phyloP scores from a whole-genome alignment of 2,797 vertebrate genomes.

The Synanceia verrucosa region DNA sequence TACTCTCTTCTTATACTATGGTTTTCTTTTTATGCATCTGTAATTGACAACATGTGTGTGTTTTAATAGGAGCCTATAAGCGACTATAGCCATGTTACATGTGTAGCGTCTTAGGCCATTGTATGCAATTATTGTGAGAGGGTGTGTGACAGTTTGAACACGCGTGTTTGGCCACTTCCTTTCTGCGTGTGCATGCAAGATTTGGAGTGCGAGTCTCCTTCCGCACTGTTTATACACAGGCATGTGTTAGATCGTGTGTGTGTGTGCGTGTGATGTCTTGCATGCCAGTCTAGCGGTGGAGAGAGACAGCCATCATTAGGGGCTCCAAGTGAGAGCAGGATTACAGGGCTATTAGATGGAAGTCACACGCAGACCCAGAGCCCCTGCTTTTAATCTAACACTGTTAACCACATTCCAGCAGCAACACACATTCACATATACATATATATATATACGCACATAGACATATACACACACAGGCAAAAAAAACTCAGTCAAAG shows the following conservation, averaged over 20 bases:
- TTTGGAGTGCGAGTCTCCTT: constrained; percentile 30
- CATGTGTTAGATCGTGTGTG: constrained; percentile 48
- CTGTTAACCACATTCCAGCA: constrained; percentile 61
- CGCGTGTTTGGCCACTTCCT: constrained; percentile 20
- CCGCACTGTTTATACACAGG: constrained; percentile 50
- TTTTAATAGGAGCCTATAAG: constrained; percentile 17
- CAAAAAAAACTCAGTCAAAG: constrained; percentile 8
- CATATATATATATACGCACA: background rate
- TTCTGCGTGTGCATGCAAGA: constrained; percentile 24
- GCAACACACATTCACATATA: constrained; percentile 14
- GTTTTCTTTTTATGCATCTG: constrained; percentile 10
- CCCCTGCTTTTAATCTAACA: constrained; percentile 65
- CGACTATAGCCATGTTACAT: constrained; percentile 25
- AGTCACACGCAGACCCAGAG: constrained; percentile 70
- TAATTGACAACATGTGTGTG: constrained; percentile 30
- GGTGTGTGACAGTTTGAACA: constrained; percentile 39
- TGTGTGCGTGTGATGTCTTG: constrained; percentile 44
- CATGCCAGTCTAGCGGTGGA: constrained; percentile 45
- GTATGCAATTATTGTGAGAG: constrained; percentile 28
- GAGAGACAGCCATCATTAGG: constrained; percentile 67
- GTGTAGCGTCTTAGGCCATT: constrained; percentile 23
- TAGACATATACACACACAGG: background rate
- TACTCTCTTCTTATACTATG: background rate
- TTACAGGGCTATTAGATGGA: constrained; percentile 72
- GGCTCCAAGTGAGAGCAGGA: constrained; percentile 65